Evolutionary conservation across 2,797 vertebrate genomes (phyloP).

Genomic region (Trichosurus vulpecula): DNA sequence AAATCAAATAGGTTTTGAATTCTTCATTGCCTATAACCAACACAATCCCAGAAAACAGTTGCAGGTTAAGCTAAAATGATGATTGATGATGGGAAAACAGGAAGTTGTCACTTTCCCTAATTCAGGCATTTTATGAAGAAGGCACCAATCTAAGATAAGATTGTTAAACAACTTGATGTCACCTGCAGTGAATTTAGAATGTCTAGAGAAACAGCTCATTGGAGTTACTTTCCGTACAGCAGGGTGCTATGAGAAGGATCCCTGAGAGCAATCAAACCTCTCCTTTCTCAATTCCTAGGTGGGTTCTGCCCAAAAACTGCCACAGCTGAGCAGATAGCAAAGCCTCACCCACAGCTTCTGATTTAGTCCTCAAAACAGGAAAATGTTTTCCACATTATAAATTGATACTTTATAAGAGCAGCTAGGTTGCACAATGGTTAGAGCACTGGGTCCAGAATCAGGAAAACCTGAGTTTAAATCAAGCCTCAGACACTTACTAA

Average conservation of each 20-base stretch:
- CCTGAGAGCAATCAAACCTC: constrained; percentile 7
- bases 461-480: background rate
- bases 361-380: constrained; percentile 41
- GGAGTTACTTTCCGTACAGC: constrained; percentile 53
- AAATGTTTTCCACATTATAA: constrained; percentile 15
- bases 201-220: constrained; percentile 30
- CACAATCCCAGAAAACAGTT: background rate
- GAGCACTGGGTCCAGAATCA: background rate
- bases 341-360: background rate
- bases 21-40: constrained; percentile 45
- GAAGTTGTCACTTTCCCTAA: constrained; percentile 32
- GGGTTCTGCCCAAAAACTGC: constrained; percentile 1
- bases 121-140: constrained; percentile 47
- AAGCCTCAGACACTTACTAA: background rate
- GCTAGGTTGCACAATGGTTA: background rate
- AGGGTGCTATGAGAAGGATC: background rate
- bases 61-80: constrained; percentile 40
- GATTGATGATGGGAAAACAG: constrained; percentile 25
- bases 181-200: constrained; percentile 68
- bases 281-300: constrained; percentile 25
- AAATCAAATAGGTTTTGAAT: constrained; percentile 33
- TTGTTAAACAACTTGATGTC: constrained; percentile 42
- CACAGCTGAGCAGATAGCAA: constrained; percentile 27
- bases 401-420: background rate
- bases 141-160: constrained; percentile 24